A percentile compares a stretch with the other conserved stretches of the same genome.
Evolutionary conservation across 2,113 vertebrate species (phyloP).

Genomic region (Loxodonta africana): DNA sequence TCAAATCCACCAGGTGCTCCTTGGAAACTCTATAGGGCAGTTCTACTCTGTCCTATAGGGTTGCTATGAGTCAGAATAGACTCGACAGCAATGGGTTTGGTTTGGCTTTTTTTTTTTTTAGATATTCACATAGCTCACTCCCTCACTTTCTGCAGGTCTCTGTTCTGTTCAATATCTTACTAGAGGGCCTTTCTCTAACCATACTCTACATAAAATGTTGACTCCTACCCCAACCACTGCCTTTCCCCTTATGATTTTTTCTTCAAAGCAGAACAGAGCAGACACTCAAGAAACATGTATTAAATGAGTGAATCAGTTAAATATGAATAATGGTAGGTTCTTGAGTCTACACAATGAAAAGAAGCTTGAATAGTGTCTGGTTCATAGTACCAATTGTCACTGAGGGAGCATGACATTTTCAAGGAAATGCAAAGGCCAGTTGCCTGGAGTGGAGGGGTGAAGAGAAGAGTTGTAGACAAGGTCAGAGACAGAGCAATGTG

Average conservation of each 20-base stretch:
- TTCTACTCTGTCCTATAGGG: no score
- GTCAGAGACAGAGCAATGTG: background rate
- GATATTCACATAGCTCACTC: background rate
- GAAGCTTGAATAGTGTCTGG: background rate
- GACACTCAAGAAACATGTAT: background rate
- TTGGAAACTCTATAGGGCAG: no score
- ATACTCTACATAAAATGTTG: background rate
- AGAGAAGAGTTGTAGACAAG: background rate
- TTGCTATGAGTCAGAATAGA: no score
- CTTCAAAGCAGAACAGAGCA: no score
- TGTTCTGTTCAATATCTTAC: background rate
- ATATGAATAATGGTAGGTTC: constrained; percentile 5
- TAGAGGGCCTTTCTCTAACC: background rate
- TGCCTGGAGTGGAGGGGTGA: background rate
- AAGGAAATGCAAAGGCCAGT: constrained; percentile 22
- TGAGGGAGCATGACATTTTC: background rate
- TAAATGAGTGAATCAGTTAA: constrained; percentile 31
- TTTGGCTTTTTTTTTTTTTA: background rate
- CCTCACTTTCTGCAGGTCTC: background rate
- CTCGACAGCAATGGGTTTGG: no score
- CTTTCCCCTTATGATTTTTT: background rate
- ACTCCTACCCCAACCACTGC: background rate
- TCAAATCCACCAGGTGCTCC: no score
- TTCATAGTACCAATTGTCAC: background rate
- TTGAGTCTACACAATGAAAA: background rate